Base-by-base conservation (phyloP, 1,140 invertebrate genomes). In the Meloidogyne hapla region DNA sequence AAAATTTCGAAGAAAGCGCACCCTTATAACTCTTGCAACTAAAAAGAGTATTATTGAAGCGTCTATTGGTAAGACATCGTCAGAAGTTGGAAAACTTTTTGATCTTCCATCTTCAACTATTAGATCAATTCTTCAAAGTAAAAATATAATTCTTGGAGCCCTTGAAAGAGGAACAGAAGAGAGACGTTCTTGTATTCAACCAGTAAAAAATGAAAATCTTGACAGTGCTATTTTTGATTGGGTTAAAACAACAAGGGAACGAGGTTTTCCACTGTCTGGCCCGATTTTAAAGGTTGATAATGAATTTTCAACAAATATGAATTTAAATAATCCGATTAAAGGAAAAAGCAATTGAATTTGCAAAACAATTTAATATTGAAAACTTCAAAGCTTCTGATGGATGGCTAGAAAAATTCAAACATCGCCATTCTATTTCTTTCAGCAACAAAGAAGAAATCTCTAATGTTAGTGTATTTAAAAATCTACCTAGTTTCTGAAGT, bases 71-170 rank as follows among this genome's bases (percentile, higher is more conserved):
- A 56, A 56, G n/a, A 56, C 48, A n/a, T 56, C 48, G 1, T 56
- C 48, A n/a, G 18, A 56, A 56, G 48, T 56, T 1, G 48, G 48
- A n/a, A 56, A n/a, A n/a, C n/a, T 56, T n/a, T 56, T 56, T n/a
- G 48, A 56, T 13, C n/a, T 56, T n/a, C 48, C 48, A 1, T 56
- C 48, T n/a, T 56, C 48, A n/a, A 56, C 48, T 56, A 56, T 56
- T n/a, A 56, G 48, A 56, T 56, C 48, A n/a, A 56, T 56, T n/a
- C 48, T 56, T 56, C 48, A 56, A 56, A 56, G 48, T 56, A 56
- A 56, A 56, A n/a, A n/a, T 8, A n/a, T 56, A 6, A 56, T 56
- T 56, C 48, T 56, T n/a, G 48, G 18, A n/a, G 48, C 48, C 18
- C 48, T 56, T 56, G 48, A 56, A 56, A 56, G 12, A 8, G 48